A percentile compares a stretch with the other conserved stretches of the same genome.
Conservation (phyloP, 1,140 invertebrate genomes). For the Zaprionus vittiger region DNA sequence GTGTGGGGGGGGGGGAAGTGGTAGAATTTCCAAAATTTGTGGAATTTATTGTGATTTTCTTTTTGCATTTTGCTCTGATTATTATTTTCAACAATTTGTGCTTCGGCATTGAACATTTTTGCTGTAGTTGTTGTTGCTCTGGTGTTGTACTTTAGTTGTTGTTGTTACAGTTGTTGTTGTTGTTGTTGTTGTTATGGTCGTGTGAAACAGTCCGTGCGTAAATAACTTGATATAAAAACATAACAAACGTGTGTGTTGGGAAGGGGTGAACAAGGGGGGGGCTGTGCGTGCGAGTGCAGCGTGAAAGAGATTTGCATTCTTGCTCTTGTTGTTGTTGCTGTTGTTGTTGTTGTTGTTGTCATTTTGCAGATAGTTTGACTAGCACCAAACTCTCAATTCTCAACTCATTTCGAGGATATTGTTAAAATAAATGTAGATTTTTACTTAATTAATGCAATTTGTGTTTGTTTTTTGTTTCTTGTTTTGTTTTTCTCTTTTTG, state of each 20-base stretch:
- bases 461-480: constrained; percentile 26
- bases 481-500: constrained; percentile 20
- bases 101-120: constrained; percentile 69
- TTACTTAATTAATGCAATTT: constrained; percentile 66
- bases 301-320: constrained; percentile 44
- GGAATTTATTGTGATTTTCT: constrained; percentile 33
- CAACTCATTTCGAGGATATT: constrained; percentile 52
- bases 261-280: background rate
- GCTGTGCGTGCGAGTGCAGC: constrained; percentile 53
- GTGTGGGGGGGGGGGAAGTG: background rate
- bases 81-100: constrained; percentile 67
- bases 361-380: constrained; percentile 83
- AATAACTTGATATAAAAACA: constrained; percentile 54
- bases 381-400: constrained; percentile 80
- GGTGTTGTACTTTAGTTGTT: constrained; percentile 28
- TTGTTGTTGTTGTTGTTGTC: constrained; percentile 36
- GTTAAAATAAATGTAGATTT: constrained; percentile 52
- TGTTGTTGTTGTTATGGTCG: constrained; percentile 53
- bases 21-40: constrained; percentile 4
- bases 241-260: constrained; percentile 45
- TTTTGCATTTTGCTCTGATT: constrained; percentile 41
- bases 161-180: constrained; percentile 40
- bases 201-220: constrained; percentile 74
- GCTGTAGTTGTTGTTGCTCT: constrained; percentile 30
- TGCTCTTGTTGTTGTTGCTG: constrained; percentile 7